phyloP scores from a whole-genome alignment of 1,140 invertebrate genomes.

The Scaptomyza montana region DNA sequence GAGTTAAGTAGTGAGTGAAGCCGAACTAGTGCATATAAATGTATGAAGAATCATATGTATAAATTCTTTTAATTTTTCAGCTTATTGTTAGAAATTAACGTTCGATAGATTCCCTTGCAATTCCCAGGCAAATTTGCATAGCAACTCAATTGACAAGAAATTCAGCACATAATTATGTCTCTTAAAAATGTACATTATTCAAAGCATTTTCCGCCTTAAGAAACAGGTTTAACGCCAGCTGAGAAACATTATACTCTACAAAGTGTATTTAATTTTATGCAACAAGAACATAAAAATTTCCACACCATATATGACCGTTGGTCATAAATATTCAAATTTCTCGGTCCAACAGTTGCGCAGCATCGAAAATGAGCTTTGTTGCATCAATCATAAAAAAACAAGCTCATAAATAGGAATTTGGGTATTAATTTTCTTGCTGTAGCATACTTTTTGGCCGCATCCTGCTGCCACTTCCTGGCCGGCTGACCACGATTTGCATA shows the following conservation, averaged over 20 bases:
- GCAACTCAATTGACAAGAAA: constrained; percentile 42
- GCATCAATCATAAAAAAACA: constrained; percentile 71
- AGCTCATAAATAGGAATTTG: constrained; percentile 69
- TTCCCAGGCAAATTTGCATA: constrained; percentile 63
- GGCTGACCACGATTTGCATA: constrained; percentile 79
- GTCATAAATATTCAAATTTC: constrained; percentile 83
- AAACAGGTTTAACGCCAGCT: constrained; percentile 62
- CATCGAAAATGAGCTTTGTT: constrained; percentile 49
- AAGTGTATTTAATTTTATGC: constrained; percentile 61
- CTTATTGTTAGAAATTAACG: too few species aligned
- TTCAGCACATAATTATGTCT: constrained; percentile 51
- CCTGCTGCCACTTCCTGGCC: constrained; percentile 47
- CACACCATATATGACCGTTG: constrained; percentile 81
- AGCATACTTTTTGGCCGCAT: constrained; percentile 28
- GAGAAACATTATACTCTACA: constrained; percentile 21
- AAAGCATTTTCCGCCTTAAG: constrained; percentile 60
- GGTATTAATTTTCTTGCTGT: constrained; percentile 30
- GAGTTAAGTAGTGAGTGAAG: not conserved
- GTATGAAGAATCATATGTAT: too few species aligned
- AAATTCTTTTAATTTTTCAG: too few species aligned
- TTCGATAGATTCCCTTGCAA: not conserved
- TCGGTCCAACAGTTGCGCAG: constrained; percentile 41
- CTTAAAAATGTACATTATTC: constrained; percentile 53
- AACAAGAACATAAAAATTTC: constrained; percentile 75
- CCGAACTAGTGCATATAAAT: too few species aligned